Evolutionary conservation across 1,140 invertebrate species (phyloP).

Genomic region (Aphaenogaster floridana): DNA sequence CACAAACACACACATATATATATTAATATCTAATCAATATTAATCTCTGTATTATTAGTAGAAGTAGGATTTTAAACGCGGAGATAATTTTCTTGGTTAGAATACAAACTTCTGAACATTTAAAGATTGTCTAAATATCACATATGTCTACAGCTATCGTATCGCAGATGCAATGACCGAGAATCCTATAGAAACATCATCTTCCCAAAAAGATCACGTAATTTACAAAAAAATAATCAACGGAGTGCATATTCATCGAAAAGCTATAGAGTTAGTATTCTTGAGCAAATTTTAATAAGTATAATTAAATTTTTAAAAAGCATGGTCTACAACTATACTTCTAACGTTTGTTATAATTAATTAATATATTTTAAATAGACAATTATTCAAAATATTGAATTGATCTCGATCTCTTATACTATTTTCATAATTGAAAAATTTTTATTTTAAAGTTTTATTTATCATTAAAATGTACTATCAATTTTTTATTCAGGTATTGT

Average conservation of each 20-base stretch:
- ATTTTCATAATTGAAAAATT: neutral
- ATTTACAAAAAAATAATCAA: conserved; percentile 11
- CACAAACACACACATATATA: neutral
- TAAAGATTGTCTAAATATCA: neutral
- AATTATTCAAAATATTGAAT: neutral
- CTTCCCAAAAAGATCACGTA: neutral
- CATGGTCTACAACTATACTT: neutral
- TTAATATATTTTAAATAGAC: neutral
- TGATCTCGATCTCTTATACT: neutral
- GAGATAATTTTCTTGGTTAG: neutral
- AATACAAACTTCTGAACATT: neutral
- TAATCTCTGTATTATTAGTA: neutral
- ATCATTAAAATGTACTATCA: neutral
- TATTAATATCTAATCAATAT: neutral
- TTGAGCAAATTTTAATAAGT: neutral
- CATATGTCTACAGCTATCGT: conserved; percentile 17
- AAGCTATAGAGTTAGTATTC: conserved; percentile 41
- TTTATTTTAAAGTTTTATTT: neutral
- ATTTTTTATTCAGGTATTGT: neutral
- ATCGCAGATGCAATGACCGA: neutral
- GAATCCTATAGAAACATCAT: neutral
- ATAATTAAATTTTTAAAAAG: neutral
- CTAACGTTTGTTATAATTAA: neutral
- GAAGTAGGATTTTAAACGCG: neutral
- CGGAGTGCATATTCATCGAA: conserved; percentile 11